phyloP scores from a whole-genome alignment of 2,888 invertebrate species.

The Allophyes oxyacanthae region DNA sequence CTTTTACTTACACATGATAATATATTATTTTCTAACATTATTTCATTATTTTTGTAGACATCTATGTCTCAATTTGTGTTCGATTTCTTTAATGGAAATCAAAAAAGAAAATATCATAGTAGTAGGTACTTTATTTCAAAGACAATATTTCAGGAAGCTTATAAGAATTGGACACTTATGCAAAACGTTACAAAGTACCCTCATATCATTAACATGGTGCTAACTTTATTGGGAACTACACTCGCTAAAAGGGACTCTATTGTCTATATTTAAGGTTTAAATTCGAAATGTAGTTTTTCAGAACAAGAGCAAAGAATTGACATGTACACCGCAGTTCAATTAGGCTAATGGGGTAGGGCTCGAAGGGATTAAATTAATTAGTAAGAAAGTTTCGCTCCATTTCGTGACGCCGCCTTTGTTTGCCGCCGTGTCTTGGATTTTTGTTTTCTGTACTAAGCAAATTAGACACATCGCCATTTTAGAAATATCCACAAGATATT shows the following conservation, averaged over 20 bases:
- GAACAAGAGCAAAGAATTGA: conserved; percentile 83
- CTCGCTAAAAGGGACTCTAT: conserved; percentile 52
- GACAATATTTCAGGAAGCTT: conserved; percentile 55
- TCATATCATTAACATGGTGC: conserved; percentile 80
- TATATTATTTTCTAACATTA: conserved; percentile 14
- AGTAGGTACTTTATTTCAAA: conserved; percentile 6
- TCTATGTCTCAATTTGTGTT: conserved; percentile 48
- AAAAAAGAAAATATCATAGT: conserved; percentile 27
- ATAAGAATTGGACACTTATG: conserved; percentile 76
- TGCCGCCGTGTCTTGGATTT: conserved; percentile 75
- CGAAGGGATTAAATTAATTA: conserved; percentile 89
- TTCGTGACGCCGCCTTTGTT: conserved; percentile 84
- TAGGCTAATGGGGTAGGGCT: conserved; percentile 88
- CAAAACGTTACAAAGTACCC: conserved; percentile 83
- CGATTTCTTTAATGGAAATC: conserved; percentile 21
- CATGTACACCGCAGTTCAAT: conserved; percentile 89
- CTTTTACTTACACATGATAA: conserved; percentile 30
- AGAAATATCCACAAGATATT: conserved; percentile 4
- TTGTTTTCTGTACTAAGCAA: conserved; percentile 67
- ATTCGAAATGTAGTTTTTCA: conserved; percentile 31
- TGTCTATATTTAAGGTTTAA: conserved; percentile 46
- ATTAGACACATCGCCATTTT: conserved; percentile 40
- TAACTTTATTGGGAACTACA: conserved; percentile 52
- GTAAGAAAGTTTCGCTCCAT: conserved; percentile 87
- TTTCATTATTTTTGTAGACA: conserved; percentile 18